A percentile compares a stretch with the other conserved stretches of the same genome.
Conservation (phyloP, 2,888 invertebrate species). For the Adineta ricciae region DNA sequence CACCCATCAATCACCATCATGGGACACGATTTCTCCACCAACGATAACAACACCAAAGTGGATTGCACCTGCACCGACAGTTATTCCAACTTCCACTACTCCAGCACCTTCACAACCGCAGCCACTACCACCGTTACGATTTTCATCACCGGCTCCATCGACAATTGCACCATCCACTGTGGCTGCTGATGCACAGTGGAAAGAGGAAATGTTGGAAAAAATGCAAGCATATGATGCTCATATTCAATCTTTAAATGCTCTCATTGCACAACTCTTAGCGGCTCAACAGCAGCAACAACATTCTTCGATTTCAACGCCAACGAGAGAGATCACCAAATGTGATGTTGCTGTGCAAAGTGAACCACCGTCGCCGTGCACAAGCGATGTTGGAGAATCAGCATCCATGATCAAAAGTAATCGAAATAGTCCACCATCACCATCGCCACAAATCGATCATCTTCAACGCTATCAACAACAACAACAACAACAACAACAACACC, state of each 20-base stretch:
- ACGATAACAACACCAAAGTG: not conserved
- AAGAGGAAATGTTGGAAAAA: constrained; percentile 13
- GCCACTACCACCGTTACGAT: not conserved
- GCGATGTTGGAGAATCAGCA: not conserved
- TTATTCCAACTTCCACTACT: too few species aligned
- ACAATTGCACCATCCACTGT: not conserved
- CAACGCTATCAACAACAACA: not conserved
- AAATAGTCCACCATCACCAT: constrained; percentile 2
- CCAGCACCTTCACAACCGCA: too few species aligned
- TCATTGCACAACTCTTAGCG: not conserved
- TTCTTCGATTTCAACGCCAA: not conserved
- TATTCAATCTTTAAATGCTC: constrained; percentile 7
- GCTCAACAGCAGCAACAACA: not conserved
- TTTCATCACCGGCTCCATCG: not conserved
- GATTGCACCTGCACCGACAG: too few species aligned
- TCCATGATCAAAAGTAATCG: not conserved
- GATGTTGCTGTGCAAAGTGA: constrained; percentile 18
- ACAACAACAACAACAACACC: not conserved
- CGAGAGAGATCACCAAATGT: not conserved
- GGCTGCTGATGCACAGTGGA: not conserved
- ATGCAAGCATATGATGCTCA: constrained; percentile 17
- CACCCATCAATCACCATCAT: not conserved
- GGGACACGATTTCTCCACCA: not conserved
- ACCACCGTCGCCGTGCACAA: not conserved
- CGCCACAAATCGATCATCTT: not conserved